These are phyloP conservation scores for Lethenteron reissneri DNA, from an alignment of 2,113 vertebrate genomes.

Conservation along the genomic window DNA sequence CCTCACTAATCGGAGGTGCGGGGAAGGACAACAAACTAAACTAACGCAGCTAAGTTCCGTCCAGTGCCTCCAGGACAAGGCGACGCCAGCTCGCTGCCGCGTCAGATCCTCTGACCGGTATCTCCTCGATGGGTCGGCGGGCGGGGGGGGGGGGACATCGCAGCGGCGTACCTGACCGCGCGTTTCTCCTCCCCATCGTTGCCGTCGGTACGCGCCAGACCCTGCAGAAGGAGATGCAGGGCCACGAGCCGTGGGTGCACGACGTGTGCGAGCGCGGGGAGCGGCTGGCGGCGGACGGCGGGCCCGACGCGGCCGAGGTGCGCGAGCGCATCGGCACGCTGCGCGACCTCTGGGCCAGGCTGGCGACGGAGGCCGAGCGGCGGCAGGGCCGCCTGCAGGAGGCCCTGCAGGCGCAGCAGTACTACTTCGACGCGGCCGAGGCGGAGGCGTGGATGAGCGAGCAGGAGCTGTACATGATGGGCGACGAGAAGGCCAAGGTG, in stretches of 20 bases:
- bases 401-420: constrained; percentile 46
- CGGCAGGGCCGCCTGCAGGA: constrained; percentile 33
- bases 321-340: constrained; percentile 26
- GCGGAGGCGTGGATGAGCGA: constrained; percentile 76
- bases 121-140: background rate
- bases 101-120: too few species aligned
- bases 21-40: too few species aligned
- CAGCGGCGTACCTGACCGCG: background rate
- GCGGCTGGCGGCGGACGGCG: constrained; percentile 19
- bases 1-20: too few species aligned
- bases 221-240: constrained; percentile 58
- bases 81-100: too few species aligned
- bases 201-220: constrained; percentile 25
- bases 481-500: constrained; percentile 67
- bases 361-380: constrained; percentile 29
- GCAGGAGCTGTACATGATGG: constrained; percentile 81
- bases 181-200: background rate
- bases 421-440: constrained; percentile 60
- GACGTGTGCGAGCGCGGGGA: constrained; percentile 48
- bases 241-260: constrained; percentile 52
- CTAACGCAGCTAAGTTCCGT: too few species aligned
- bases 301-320: constrained; percentile 25
- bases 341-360: constrained; percentile 30
- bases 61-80: too few species aligned
- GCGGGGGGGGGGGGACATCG: background rate